Evolutionary conservation across 2,888 invertebrate genomes (phyloP).

Genomic region (Campoplex capitator): DNA sequence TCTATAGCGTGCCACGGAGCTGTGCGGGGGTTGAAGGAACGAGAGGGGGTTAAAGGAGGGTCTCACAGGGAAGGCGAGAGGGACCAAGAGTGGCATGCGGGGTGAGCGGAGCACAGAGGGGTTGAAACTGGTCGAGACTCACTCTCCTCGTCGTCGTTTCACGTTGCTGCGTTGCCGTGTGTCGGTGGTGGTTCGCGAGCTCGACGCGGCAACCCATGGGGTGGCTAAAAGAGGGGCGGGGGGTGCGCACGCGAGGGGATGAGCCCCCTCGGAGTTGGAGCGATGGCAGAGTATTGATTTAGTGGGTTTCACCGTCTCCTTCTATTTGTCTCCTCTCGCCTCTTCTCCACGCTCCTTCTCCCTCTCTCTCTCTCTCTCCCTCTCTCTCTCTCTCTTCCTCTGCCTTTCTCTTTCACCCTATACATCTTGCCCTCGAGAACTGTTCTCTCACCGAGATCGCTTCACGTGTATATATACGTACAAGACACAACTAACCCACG

Average conservation of each 20-base stretch:
- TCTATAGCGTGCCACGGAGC: constrained; percentile 67
- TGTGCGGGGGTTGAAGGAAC: constrained; percentile 48
- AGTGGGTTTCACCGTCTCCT: constrained; percentile 84
- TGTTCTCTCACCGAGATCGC: constrained; percentile 62
- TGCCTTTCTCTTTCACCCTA: constrained; percentile 62
- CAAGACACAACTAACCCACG: constrained; percentile 25
- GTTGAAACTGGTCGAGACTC: constrained; percentile 67
- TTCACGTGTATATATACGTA: constrained; percentile 19
- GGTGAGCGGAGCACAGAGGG: constrained; percentile 62
- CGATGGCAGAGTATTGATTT: constrained; percentile 85
- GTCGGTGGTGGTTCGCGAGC: constrained; percentile 57
- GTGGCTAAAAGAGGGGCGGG: constrained; percentile 63
- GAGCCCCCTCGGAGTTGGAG: constrained; percentile 82
- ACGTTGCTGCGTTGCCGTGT: constrained; percentile 56
- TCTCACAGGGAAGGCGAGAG: constrained; percentile 61
- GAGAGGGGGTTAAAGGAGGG: constrained; percentile 56
- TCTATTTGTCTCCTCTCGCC: constrained; percentile 83
- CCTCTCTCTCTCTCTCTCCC: constrained; percentile 61
- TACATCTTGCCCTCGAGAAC: constrained; percentile 74
- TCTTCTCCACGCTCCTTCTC: constrained; percentile 78
- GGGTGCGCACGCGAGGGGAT: constrained; percentile 78
- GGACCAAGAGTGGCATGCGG: constrained; percentile 65
- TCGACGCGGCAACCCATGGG: constrained; percentile 72
- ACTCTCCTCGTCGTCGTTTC: constrained; percentile 60
- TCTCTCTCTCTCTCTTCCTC: constrained; percentile 76